Evolutionary conservation across 2,888 invertebrate species (phyloP).

Genomic region (Drosophila limbata): DNA sequence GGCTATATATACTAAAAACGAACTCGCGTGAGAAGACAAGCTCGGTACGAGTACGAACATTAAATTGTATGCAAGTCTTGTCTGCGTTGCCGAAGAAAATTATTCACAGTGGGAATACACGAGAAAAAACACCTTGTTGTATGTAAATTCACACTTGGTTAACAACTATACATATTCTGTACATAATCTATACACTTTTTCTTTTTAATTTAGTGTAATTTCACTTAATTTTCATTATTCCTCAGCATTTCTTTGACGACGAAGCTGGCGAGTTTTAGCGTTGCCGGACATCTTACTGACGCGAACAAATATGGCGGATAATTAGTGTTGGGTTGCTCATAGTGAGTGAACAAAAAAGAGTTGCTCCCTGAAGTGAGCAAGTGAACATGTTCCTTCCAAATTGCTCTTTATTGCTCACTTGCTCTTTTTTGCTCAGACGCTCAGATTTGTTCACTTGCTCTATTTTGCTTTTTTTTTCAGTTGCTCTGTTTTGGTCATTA

Average conservation of each 20-base stretch:
- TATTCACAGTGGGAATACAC: constrained; percentile 64
- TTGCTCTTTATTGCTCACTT: too few species aligned
- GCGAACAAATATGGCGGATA: constrained; percentile 71
- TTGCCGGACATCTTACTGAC: constrained; percentile 66
- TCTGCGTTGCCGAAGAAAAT: constrained; percentile 70
- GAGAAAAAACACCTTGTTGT: constrained; percentile 44
- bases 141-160: constrained; percentile 51
- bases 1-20: constrained; percentile 78
- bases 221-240: constrained; percentile 79
- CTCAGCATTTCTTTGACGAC: constrained; percentile 79
- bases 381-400: too few species aligned
- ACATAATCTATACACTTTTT: constrained; percentile 71
- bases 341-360: too few species aligned
- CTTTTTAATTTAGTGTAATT: constrained; percentile 70
- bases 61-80: constrained; percentile 80
- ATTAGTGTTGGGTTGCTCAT: too few species aligned
- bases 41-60: constrained; percentile 76
- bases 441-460: too few species aligned
- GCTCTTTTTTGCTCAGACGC: too few species aligned
- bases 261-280: constrained; percentile 74
- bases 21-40: constrained; percentile 79
- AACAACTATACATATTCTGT: constrained; percentile 55
- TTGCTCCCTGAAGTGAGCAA: too few species aligned
- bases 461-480: too few species aligned
- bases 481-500: too few species aligned